These are phyloP conservation scores for Pseudomugil gertrudae DNA, from an alignment of 2,797 vertebrate genomes.

Conservation along the genomic window DNA sequence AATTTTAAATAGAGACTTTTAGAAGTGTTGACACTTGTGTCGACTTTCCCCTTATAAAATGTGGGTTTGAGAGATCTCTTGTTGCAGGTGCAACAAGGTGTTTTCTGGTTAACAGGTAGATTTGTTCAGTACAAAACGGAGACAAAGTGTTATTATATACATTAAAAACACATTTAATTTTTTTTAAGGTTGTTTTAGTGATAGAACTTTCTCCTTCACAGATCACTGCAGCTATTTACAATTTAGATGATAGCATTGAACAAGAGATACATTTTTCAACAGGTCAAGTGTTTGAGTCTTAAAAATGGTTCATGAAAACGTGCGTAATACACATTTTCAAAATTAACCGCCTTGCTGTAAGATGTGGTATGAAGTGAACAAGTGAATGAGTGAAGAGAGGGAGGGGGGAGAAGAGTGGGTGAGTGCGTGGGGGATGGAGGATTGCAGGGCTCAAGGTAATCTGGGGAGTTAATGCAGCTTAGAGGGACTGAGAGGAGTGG, in stretches of 20 bases:
- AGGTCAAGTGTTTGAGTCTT: slow-evolving; percentile 6
- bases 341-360: slow-evolving; percentile 45
- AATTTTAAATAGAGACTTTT: neutral
- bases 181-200: neutral
- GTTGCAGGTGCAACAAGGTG: neutral
- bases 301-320: slow-evolving; percentile 7
- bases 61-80: neutral
- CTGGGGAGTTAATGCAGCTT: slow-evolving; percentile 86
- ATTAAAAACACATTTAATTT: neutral
- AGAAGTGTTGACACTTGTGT: slow-evolving; percentile 4
- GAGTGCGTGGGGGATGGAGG: slow-evolving; percentile 76
- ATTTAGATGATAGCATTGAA: slow-evolving; percentile 5
- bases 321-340: slow-evolving; percentile 23
- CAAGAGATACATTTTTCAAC: slow-evolving; percentile 6
- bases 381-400: slow-evolving; percentile 62
- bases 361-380: slow-evolving; percentile 40
- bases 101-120: neutral
- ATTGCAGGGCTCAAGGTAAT: slow-evolving; percentile 86
- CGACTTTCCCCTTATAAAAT: neutral
- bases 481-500: slow-evolving; percentile 78
- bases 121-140: neutral
- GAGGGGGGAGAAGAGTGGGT: slow-evolving; percentile 54
- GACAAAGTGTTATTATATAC: slow-evolving; percentile 1
- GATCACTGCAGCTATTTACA: slow-evolving; percentile 23
- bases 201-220: slow-evolving; percentile 1